Evolutionary conservation across 2,113 vertebrate genomes (phyloP), one percentile per base, ranked within the genome.

Genomic region (Chauna torquata): DNA sequence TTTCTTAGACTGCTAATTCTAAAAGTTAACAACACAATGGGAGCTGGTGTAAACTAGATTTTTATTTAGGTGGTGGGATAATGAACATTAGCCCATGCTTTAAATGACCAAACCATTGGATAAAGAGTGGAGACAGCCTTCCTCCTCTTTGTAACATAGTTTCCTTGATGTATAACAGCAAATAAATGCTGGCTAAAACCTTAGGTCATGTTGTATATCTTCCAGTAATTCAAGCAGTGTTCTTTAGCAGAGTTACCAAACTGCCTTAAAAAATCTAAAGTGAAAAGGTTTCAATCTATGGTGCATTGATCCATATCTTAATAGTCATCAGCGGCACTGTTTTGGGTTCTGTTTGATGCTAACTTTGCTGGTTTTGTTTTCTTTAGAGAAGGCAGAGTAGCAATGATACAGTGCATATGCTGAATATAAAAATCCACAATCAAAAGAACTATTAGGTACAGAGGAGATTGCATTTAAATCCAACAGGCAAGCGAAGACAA

Each of bases 1-100:
- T 79, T 79, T 79, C 70, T 59, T 62, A 74, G 24, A 24, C 15
- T 71, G 8, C 4, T 38, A 30, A 52, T 55, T 76, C 28, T 82
- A 9, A 54, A 70, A 85, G 6, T 32, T 68, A 79, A 32, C 15
- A 74, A 8, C 8, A 28, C 12, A 45, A 10, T n/a, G 12, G 20
- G 20, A 82, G 1, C 11, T 71, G 15, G 32, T 49, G 32, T 79
- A 15, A 16, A 44, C 2, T 34, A 45, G 5, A 38, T 32, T n/a
- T 45, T 54, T 59, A 45, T 70, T 4, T 0, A 66, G 10, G 6
- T 44, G 14, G 8, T 0, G 4, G 7, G 8, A 36, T 55, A 72
- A 30, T 42, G 14, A 64, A 44, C 22, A 12, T 40, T 49, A 54
- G 38, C 3, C 12, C 16, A 36, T 15, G 9, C 5, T 91, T 77